phyloP scores from a whole-genome alignment of 2,888 invertebrate genomes.

The Patella depressa region DNA sequence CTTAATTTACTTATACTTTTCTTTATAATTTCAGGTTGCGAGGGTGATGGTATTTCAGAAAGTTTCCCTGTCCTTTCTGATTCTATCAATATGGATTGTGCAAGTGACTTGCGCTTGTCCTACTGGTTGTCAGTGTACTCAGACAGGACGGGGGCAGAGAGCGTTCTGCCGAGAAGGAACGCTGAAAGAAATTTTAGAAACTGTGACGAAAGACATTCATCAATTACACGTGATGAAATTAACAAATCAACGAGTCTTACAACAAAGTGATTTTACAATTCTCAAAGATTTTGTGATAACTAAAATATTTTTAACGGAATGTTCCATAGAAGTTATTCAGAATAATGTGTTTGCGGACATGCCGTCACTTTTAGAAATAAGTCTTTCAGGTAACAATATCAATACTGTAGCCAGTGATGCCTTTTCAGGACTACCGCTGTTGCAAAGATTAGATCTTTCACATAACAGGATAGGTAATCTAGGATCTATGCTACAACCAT shows the following conservation, averaged over 20 bases:
- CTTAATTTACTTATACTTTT: too few relatives aligned
- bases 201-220: slow-evolving; percentile 25
- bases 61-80: not conserved
- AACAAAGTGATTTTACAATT: slow-evolving; percentile 33
- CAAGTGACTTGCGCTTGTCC: slow-evolving; percentile 15
- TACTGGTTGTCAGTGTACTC: slow-evolving; percentile 19
- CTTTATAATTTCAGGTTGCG: not conserved
- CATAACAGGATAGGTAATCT: slow-evolving; percentile 45
- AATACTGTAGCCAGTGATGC: slow-evolving; percentile 40
- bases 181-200: slow-evolving; percentile 15
- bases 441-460: slow-evolving; percentile 50
- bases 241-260: slow-evolving; percentile 25
- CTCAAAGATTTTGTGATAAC: slow-evolving; percentile 21
- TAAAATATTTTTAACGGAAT: slow-evolving; percentile 36
- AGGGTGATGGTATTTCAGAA: not conserved
- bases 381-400: slow-evolving; percentile 48
- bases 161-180: slow-evolving; percentile 23
- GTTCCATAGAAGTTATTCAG: slow-evolving; percentile 39
- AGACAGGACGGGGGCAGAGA: slow-evolving; percentile 19
- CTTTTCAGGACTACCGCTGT: slow-evolving; percentile 41
- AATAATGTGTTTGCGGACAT: slow-evolving; percentile 44
- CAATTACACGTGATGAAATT: slow-evolving; percentile 28
- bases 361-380: slow-evolving; percentile 34
- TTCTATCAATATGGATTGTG: not conserved
- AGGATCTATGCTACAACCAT: slow-evolving; percentile 38